These are phyloP conservation scores for Dione juno DNA, from an alignment of 2,888 invertebrate genomes.

Conservation along the genomic window DNA sequence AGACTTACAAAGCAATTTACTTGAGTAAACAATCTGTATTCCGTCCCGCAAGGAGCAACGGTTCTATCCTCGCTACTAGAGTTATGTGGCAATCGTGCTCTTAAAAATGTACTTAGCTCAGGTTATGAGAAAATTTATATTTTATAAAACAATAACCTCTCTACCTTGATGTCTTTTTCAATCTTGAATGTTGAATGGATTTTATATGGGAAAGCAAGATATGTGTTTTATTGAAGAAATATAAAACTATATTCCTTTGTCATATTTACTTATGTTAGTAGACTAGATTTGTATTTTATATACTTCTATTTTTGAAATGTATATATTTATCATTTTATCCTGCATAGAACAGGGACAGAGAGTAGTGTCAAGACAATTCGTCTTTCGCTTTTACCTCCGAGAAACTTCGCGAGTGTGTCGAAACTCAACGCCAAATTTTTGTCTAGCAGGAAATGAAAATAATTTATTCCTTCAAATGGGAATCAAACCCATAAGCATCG, in stretches of 20 bases:
- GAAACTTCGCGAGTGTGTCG: too few relatives aligned
- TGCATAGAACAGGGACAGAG: too few relatives aligned
- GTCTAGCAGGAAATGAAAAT: too few relatives aligned
- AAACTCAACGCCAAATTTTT: too few relatives aligned
- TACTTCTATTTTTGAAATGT: too few relatives aligned
- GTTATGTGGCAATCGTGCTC: conserved; percentile 44
- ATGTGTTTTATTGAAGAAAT: neutral
- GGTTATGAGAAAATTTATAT: conserved; percentile 44
- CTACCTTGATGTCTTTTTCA: conserved; percentile 27
- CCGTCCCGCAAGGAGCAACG: conserved; percentile 36
- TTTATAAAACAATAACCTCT: conserved; percentile 40
- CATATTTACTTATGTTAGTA: neutral
- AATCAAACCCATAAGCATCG: too few relatives aligned
- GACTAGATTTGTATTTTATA: neutral
- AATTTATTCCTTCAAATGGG: too few relatives aligned
- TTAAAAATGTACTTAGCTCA: conserved; percentile 41
- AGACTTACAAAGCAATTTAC: conserved; percentile 75
- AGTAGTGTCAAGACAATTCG: too few relatives aligned
- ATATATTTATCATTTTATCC: too few relatives aligned
- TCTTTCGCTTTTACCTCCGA: too few relatives aligned
- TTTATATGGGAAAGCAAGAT: conserved; percentile 11
- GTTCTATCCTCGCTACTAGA: conserved; percentile 38
- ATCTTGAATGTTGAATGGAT: conserved; percentile 17
- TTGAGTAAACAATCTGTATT: conserved; percentile 57
- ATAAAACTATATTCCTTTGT: neutral